Base-by-base conservation (phyloP, 2,888 invertebrate genomes). In the Polyommatus iphigenia region DNA sequence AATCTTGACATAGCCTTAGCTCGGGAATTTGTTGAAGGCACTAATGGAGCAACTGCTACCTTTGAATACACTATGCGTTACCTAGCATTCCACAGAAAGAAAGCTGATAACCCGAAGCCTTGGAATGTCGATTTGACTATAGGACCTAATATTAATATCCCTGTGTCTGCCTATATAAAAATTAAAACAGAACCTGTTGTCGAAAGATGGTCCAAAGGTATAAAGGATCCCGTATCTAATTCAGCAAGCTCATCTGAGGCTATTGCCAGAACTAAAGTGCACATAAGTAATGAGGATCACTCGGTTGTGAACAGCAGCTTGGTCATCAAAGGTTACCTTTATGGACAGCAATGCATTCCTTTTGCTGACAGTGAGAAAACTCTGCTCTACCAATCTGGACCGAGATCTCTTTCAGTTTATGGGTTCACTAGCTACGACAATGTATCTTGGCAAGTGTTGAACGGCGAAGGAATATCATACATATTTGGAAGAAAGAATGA, bases 111-210 rank as follows among this genome's bases (percentile, higher is more conserved):
- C 57, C 91, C 96, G 0, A 90, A 91, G 79, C 93, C 95, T 0
- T 97, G 97, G 96, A 96, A 96, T 89, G 94, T 95, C 50, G 94
- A 95, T 78, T 87, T 97, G 73, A 94, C 95, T 77, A 95, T 96
- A 81, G 95, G 95, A 3, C 91, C 94, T 1, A 90, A 95, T 80
- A 94, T 97, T 41, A 89, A 91, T 80, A 96, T 97, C 80, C 95
- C 95, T 15, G 92, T 97, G 6, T 94, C 95, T 57, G 92, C 95
- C 36, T 96, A 95, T 82, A 93, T 90, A 36, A 88, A 88, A 85
- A 87, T 95, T 4, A 95, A 94, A 85, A 94, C 95, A 85, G 94
- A 95, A 71, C 84, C 90, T 76, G 83, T 89, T 67, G 84, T 93
- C 0, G 90, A 90, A 78, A 86, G 83, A 10, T 94, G 93, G 93